Evolutionary conservation across 2,888 invertebrate species (phyloP).

Genomic region (Epirrhoe alternata): DNA sequence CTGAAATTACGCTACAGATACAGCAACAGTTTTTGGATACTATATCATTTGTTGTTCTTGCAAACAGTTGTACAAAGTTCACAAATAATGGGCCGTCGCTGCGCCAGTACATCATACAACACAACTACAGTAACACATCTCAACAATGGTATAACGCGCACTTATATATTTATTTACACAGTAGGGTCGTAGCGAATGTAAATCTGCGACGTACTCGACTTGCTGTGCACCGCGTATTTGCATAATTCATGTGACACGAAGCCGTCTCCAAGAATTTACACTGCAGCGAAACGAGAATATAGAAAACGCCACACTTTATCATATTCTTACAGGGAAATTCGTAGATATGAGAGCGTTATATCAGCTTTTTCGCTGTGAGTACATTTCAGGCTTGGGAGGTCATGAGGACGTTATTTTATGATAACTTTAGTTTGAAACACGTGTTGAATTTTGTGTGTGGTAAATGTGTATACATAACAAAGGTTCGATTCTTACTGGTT

Average conservation of each 20-base stretch:
- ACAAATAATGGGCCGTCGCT: constrained; percentile 10
- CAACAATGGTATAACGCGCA: constrained; percentile 48
- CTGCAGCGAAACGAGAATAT: constrained; percentile 60
- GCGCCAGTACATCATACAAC: constrained; percentile 6
- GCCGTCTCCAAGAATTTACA: constrained; percentile 73
- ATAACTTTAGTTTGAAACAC: not conserved
- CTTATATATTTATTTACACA: constrained; percentile 54
- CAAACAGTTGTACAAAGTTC: constrained; percentile 11
- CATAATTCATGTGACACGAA: constrained; percentile 78
- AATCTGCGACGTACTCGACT: constrained; percentile 65
- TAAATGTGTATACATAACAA: too few species aligned
- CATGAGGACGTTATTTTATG: constrained; percentile 4
- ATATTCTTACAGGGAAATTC: constrained; percentile 43
- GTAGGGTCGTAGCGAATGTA: constrained; percentile 60
- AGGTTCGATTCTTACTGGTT: too few species aligned
- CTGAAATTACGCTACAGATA: constrained; percentile 1
- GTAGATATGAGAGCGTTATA: constrained; percentile 34
- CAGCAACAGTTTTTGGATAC: constrained; percentile 1
- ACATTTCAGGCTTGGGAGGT: constrained; percentile 11
- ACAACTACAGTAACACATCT: constrained; percentile 26
- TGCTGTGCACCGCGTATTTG: constrained; percentile 65
- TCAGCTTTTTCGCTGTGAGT: constrained; percentile 25
- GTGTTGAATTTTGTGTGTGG: not conserved
- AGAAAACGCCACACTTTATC: constrained; percentile 53
- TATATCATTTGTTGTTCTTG: constrained; percentile 5